These are phyloP conservation scores for Callospermophilus lateralis DNA, from an alignment of 2,113 vertebrate species.

Conservation along the genomic window DNA sequence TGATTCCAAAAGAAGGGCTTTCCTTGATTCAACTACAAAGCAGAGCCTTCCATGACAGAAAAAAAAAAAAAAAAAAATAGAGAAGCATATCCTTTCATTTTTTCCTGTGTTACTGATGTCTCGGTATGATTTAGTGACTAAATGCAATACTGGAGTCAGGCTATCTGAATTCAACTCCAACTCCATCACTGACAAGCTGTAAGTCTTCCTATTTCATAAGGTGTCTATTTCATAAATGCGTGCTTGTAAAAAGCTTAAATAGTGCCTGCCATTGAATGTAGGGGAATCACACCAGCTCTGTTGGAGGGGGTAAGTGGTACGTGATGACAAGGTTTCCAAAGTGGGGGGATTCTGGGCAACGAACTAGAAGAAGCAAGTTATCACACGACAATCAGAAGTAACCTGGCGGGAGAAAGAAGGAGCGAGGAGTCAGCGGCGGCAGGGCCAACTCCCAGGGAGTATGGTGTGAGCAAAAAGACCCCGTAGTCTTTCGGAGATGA, in stretches of 20 bases:
- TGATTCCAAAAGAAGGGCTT: conserved; percentile 20
- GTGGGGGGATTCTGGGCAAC: neutral
- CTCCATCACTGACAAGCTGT: neutral
- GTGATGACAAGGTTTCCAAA: neutral
- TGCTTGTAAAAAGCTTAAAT: neutral
- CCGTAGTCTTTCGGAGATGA: rapidly evolving
- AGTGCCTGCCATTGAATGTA: rapidly evolving
- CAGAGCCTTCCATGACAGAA: neutral
- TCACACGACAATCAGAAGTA: neutral
- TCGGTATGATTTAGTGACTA: neutral
- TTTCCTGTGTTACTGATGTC: neutral
- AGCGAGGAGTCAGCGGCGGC: rapidly evolving
- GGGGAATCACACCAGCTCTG: neutral
- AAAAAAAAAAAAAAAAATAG: neutral
- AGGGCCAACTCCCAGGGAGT: neutral
- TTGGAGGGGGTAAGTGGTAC: neutral
- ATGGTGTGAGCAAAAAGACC: neutral
- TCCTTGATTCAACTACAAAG: neutral
- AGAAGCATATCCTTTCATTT: neutral
- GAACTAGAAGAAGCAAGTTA: neutral
- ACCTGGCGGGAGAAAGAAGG: rapidly evolving
- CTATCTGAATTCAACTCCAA: neutral
- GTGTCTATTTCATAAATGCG: neutral
- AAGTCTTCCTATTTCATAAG: neutral
- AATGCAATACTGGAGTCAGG: neutral